Base-by-base conservation (phyloP, 2,113 vertebrate species). In the Salvelinus namaycush region DNA sequence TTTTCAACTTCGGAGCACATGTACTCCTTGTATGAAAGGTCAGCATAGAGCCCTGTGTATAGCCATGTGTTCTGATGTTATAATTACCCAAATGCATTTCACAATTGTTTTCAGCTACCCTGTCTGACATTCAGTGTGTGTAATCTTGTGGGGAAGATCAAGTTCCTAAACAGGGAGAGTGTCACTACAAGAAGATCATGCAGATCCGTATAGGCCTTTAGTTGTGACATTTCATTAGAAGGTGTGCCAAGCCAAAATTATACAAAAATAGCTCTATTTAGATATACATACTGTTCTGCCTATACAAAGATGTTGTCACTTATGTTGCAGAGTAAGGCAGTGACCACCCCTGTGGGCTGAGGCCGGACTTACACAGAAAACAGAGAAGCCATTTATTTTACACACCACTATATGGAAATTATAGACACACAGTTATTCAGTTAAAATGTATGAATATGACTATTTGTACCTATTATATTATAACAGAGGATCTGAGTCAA, bases 161-260 rank as follows among this genome's bases (percentile, higher is more conserved):
- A 98, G 79, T 72, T 96, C 94, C 96, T 96, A 98, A 0, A 95
- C 90, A 62, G 93, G 94, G 76, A 97, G 76, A n/a, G 94, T 96
- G 70, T 87, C 92, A 4, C 97, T 98, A n/a, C 39, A 26, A 80
- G 1, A 29, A 62, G 75, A 79, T 5, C 0, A 68, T 24, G 5
- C 24, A 31, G 5, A 31, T 31, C 29, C 29, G 5, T 31, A 31
- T 31, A 31, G 29, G 29, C 29, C 29, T 31, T 3, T 31, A 31
- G 29, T 4, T 31, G 29, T 31, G 29, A 31, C 29, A 31, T 31
- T 31, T 31, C 29, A 5, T 31, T 31, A 0, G n/a, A n/a, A n/a
- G 95, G 60, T 98, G 97, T 29, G 94, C 29, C 4, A 31, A 5
- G 5, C 29, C 29, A 31, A 31, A 31, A 31, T 31, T 4, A 31